Evolutionary conservation across 2,888 invertebrate species (phyloP), one percentile per base, ranked within the genome.

Genomic region (Aspidiotus rigidus): DNA sequence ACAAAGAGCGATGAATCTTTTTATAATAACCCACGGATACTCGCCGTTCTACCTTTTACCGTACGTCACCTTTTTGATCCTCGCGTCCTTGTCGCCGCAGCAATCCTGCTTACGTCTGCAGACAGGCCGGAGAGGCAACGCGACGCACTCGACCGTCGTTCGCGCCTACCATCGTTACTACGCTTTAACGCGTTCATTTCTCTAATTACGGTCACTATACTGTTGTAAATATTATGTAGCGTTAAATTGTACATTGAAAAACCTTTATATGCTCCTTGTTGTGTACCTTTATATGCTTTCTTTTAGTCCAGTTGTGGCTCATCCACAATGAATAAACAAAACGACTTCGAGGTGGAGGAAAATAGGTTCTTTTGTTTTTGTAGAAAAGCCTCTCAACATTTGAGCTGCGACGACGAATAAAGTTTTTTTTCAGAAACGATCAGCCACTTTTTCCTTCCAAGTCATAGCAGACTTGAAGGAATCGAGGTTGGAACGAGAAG

Each of bases 1-100:
- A 67, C 67, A 67, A 67, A 67, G 67, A 60, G 67, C 67, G 60
- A 67, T 67, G 67, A 67, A 67, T 59, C 67, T 67, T 67, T 55
- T 67, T 59, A 67, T 67, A 67, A 67, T 67, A 67, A 67, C 67
- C 28, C 67, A 60, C 67, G 59, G 39, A 39, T 39, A 67, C 67
- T 67, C 53, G 67, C 44, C 40, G 55, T 55, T 56, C 55, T 64
- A 55, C 56, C 55, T 64, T 64, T 64, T 57, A 17, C 41, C 44
- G 49, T 10, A 39, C 9, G 42, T 13, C 41, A 41, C 64, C 10
- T 6, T 59, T 59, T 59, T 28, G 16, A 16, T 56, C 56, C 39
- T 11, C 42, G 39, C 54, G 28, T 16, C 56, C 7, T 8, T 7
- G n/a, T 7, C 39, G 55, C n/a, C 28, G 10, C 39, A 39, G 11